These are phyloP conservation scores for Anarsia innoxiella DNA, from an alignment of 2,888 invertebrate species.

Conservation along the genomic window DNA sequence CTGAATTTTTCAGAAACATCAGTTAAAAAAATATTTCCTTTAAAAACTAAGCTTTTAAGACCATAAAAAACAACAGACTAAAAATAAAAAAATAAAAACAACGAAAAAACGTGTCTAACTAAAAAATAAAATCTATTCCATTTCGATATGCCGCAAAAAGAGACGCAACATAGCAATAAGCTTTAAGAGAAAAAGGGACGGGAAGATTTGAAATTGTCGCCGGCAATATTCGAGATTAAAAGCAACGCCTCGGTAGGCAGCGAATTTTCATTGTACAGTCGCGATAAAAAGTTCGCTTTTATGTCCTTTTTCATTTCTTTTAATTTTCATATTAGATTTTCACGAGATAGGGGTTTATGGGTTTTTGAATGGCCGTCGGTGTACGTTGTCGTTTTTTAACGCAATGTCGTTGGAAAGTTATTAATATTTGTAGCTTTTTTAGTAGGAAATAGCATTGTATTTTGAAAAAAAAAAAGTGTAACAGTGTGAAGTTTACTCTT, in stretches of 20 bases:
- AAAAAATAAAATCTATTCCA: too few species aligned
- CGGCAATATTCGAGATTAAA: constrained; percentile 71
- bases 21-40: too few species aligned
- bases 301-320: constrained; percentile 8
- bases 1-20: too few species aligned
- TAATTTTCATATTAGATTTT: constrained; percentile 10
- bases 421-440: too few species aligned
- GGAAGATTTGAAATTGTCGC: constrained; percentile 55
- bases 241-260: constrained; percentile 59
- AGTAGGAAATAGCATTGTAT: too few species aligned
- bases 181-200: not conserved
- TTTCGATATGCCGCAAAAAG: not conserved
- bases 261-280: constrained; percentile 29
- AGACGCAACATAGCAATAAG: constrained; percentile 1
- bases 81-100: not conserved
- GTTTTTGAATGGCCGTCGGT: not conserved
- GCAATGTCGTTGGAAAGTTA: too few species aligned
- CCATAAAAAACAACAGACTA: too few species aligned
- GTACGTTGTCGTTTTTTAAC: not conserved
- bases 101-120: too few species aligned
- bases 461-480: too few species aligned
- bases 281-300: constrained; percentile 27
- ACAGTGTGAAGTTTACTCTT: too few species aligned
- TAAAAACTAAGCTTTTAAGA: too few species aligned
- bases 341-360: constrained; percentile 3